Conservation (phyloP, 1,140 invertebrate genomes). For the Calliphora vicina region DNA sequence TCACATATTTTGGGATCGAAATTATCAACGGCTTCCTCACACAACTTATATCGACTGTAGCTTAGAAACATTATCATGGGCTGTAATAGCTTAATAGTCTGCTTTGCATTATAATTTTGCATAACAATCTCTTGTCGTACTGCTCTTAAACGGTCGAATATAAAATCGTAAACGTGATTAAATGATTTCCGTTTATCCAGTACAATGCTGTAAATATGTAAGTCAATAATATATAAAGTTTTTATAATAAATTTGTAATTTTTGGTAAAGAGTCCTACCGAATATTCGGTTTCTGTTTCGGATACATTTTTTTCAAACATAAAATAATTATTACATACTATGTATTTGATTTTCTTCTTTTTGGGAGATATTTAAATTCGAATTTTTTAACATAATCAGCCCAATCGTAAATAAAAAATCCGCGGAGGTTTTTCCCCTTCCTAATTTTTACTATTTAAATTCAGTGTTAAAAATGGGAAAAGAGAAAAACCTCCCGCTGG, state of each 20-base stretch:
- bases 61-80: conserved; percentile 74
- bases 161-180: conserved; percentile 74
- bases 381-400: too few relatives aligned
- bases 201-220: conserved; percentile 64
- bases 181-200: conserved; percentile 66
- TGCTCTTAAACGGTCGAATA: conserved; percentile 77
- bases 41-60: conserved; percentile 71
- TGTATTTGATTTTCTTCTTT: too few relatives aligned
- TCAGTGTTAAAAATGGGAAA: too few relatives aligned
- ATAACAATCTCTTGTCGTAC: conserved; percentile 80
- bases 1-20: conserved; percentile 70
- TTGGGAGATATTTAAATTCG: too few relatives aligned
- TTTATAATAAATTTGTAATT: too few relatives aligned
- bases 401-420: too few relatives aligned
- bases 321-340: too few relatives aligned
- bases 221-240: conserved; percentile 30
- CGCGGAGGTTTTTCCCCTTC: too few relatives aligned
- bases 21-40: conserved; percentile 62
- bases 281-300: background rate
- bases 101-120: conserved; percentile 67
- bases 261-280: too few relatives aligned
- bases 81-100: conserved; percentile 70
- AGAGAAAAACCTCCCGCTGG: too few relatives aligned
- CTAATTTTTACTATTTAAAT: too few relatives aligned
- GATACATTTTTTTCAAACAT: too few relatives aligned